Conservation (phyloP, 2,888 invertebrate species). For the Lymantria dispar region DNA sequence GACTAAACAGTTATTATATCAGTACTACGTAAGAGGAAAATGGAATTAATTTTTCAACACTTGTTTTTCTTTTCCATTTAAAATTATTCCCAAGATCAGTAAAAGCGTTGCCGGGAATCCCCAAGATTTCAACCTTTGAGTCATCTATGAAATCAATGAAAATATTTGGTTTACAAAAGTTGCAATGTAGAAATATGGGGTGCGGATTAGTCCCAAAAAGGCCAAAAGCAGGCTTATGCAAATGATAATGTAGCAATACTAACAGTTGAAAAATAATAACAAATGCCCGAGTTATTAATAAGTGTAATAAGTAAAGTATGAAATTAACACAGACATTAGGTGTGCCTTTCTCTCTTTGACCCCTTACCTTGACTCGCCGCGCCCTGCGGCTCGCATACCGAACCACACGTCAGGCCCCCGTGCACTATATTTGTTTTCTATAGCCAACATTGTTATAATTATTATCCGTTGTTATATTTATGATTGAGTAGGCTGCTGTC, state of each 20-base stretch:
- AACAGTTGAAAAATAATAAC: constrained; percentile 1
- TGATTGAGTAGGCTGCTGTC: constrained; percentile 19
- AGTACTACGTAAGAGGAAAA: too few relatives aligned
- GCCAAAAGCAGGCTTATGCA: not conserved
- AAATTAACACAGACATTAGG: constrained; percentile 65
- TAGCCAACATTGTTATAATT: constrained; percentile 42
- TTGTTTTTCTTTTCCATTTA: too few relatives aligned
- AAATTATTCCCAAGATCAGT: too few relatives aligned
- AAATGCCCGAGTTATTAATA: constrained; percentile 8
- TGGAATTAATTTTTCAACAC: too few relatives aligned
- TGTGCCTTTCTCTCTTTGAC: constrained; percentile 74
- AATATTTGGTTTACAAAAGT: too few relatives aligned
- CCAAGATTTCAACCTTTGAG: too few relatives aligned
- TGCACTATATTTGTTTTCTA: constrained; percentile 37
- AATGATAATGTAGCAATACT: constrained; percentile 1
- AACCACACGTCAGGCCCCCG: constrained; percentile 58
- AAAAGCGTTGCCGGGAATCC: too few relatives aligned
- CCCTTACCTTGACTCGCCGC: constrained; percentile 78
- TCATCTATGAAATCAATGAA: too few relatives aligned
- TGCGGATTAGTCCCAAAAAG: too few relatives aligned
- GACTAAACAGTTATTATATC: too few relatives aligned
- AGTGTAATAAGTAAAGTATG: constrained; percentile 38
- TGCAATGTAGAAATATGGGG: too few relatives aligned
- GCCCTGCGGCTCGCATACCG: constrained; percentile 67
- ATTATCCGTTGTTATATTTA: constrained; percentile 32